phyloP scores from a whole-genome alignment of 2,113 vertebrate species.

The Mesocricetus auratus region DNA sequence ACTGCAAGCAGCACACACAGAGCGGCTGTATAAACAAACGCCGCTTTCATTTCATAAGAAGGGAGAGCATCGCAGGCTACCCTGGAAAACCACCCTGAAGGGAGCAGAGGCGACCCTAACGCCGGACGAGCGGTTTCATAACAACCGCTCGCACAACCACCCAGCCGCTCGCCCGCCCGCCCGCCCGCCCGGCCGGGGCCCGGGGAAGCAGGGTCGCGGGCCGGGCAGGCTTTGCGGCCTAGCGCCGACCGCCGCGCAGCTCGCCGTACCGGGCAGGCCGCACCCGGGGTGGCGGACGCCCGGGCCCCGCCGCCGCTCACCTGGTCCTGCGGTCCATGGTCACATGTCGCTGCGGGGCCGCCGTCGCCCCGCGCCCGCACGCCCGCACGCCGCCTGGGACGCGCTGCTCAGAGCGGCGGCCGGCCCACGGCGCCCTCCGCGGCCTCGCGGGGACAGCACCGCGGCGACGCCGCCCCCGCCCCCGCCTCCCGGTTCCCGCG shows the following conservation, averaged over 20 bases:
- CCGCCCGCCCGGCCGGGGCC: background rate
- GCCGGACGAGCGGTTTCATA: background rate
- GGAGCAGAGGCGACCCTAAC: background rate
- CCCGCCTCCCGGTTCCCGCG: slow-evolving; percentile 65
- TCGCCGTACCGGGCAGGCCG: background rate
- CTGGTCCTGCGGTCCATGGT: slow-evolving; percentile 95
- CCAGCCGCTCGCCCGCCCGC: background rate
- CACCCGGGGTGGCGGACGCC: background rate
- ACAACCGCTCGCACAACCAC: background rate
- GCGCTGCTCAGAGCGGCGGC: slow-evolving; percentile 51
- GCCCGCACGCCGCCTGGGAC: background rate
- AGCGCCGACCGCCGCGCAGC: slow-evolving; percentile 35
- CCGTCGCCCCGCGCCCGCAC: slow-evolving; percentile 55
- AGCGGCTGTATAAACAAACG: accelerated
- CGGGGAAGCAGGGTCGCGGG: background rate
- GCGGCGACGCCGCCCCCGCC: slow-evolving; percentile 30
- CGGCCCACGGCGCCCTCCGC: slow-evolving; percentile 50
- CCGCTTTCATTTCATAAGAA: background rate
- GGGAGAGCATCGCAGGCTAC: background rate
- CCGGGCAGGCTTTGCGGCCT: slow-evolving; percentile 78
- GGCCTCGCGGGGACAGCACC: slow-evolving; percentile 42
- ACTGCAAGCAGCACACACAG: background rate
- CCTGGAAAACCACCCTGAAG: background rate
- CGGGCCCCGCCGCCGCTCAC: slow-evolving; percentile 85
- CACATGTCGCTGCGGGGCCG: slow-evolving; percentile 88